A percentile compares a stretch with the other conserved stretches of the same genome.
These are phyloP conservation scores for Dinocampus coccinellae DNA, from an alignment of 2,888 invertebrate species.

Conservation along the genomic window DNA sequence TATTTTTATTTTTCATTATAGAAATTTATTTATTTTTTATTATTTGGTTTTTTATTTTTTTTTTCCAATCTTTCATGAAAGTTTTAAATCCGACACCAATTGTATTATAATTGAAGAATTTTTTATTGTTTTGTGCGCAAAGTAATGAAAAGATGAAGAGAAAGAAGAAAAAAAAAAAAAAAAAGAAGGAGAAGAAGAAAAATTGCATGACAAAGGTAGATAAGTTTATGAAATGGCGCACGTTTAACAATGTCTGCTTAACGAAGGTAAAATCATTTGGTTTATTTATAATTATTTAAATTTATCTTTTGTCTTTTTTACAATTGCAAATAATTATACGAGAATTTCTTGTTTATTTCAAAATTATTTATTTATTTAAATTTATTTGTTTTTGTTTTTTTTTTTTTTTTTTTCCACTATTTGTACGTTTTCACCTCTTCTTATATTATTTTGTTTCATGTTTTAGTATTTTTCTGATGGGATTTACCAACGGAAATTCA, in stretches of 20 bases:
- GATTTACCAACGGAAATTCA: slow-evolving; percentile 34
- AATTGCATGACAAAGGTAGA: background rate
- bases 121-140: too few relatives aligned
- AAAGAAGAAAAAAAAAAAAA: background rate
- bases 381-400: background rate
- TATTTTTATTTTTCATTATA: background rate
- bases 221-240: background rate
- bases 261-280: slow-evolving; percentile 14
- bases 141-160: too few relatives aligned
- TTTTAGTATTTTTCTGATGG: background rate
- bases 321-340: background rate
- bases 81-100: too few relatives aligned
- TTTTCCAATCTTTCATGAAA: too few relatives aligned
- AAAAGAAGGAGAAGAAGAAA: background rate
- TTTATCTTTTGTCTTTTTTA: background rate
- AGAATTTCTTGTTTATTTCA: slow-evolving; percentile 16
- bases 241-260: background rate
- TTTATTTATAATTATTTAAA: background rate
- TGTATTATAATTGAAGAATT: too few relatives aligned
- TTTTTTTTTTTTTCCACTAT: background rate
- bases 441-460: slow-evolving; percentile 8
- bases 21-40: too few relatives aligned
- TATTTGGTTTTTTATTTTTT: too few relatives aligned
- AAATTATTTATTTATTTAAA: background rate
- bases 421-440: background rate